Conservation (phyloP, 2,888 invertebrate species). For the Meandrusa payeni region DNA sequence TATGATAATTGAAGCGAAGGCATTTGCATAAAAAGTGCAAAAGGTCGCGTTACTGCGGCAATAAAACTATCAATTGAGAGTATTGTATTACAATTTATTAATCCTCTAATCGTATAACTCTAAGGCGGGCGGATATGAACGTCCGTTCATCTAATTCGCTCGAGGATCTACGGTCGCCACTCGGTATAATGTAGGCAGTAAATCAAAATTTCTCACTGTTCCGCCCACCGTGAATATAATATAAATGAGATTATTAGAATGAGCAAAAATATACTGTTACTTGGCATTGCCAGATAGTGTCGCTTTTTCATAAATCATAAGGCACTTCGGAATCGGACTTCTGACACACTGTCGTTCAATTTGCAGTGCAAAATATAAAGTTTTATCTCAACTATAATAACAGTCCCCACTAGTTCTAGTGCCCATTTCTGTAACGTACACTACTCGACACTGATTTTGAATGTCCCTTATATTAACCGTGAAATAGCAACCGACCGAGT, state of each 20-base stretch:
- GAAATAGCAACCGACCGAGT: too few relatives aligned
- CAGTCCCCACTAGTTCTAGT: too few relatives aligned
- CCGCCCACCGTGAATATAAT: constrained; percentile 45
- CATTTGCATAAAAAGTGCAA: too few relatives aligned
- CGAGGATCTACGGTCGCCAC: constrained; percentile 17
- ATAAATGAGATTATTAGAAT: constrained; percentile 54
- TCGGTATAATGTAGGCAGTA: constrained; percentile 43
- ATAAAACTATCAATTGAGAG: constrained; percentile 4
- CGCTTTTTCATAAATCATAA: constrained; percentile 55
- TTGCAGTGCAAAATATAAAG: background rate
- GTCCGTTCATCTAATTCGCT: constrained; percentile 15
- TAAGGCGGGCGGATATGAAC: constrained; percentile 3
- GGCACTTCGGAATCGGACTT: constrained; percentile 37
- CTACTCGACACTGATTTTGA: too few relatives aligned
- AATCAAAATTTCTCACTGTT: constrained; percentile 49
- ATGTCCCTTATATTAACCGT: too few relatives aligned
- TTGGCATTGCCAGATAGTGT: constrained; percentile 56
- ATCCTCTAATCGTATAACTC: constrained; percentile 3
- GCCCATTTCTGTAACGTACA: too few relatives aligned
- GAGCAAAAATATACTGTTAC: constrained; percentile 53
- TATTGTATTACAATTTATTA: constrained; percentile 21
- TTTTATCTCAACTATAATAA: too few relatives aligned
- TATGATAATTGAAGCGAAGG: too few relatives aligned
- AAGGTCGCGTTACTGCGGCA: background rate
- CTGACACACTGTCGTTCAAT: constrained; percentile 36